Evolutionary conservation across 2,797 vertebrate species (phyloP).

Genomic region (Dallia pectoralis): DNA sequence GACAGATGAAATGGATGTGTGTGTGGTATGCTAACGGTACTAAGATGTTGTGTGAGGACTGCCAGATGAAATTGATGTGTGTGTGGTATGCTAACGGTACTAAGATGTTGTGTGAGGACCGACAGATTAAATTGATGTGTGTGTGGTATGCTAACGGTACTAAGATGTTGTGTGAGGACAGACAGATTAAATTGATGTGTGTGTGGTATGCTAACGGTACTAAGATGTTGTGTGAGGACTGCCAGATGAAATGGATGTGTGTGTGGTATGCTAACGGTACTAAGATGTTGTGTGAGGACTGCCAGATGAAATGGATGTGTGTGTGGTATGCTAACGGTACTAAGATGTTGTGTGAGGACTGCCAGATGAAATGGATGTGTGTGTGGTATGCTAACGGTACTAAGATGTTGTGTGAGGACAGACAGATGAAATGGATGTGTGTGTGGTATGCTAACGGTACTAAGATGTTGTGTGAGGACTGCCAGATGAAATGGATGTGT

Average conservation of each 20-base stretch:
- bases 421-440: neutral
- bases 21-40: neutral
- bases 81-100: slow-evolving; percentile 1
- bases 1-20: neutral
- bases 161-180: neutral
- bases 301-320: neutral
- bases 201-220: no score
- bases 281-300: neutral
- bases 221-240: neutral
- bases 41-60: no score
- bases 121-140: neutral
- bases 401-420: neutral
- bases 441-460: neutral
- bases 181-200: no score
- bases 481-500: neutral
- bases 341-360: neutral
- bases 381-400: neutral
- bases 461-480: no score
- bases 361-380: neutral
- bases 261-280: no score
- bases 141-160: neutral
- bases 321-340: no score
- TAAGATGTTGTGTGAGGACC: neutral
- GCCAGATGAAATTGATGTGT: slow-evolving; percentile 1
- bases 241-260: neutral